A percentile compares a stretch with the other conserved stretches of the same genome.
Evolutionary conservation across 2,797 vertebrate species (phyloP).

Genomic region (Poecilia velifera): DNA sequence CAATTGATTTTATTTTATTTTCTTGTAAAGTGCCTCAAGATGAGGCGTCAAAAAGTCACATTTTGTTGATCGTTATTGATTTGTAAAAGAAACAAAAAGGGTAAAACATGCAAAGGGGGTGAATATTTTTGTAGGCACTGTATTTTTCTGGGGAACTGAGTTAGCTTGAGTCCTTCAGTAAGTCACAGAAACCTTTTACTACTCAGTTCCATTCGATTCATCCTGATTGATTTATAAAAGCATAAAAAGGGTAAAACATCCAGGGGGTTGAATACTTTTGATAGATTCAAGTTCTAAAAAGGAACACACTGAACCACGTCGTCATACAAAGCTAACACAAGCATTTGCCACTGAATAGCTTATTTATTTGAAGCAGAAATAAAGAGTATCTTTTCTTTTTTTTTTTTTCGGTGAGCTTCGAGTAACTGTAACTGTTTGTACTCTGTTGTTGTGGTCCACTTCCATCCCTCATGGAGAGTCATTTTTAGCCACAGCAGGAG

Average conservation of each 20-base stretch:
- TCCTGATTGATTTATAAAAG: too few relatives aligned
- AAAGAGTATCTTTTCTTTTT: not conserved
- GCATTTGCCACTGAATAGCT: not conserved
- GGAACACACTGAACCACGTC: not conserved
- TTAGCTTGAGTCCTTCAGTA: too few relatives aligned
- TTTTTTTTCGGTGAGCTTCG: not conserved
- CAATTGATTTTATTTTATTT: too few relatives aligned
- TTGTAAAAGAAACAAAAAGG: not conserved
- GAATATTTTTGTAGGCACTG: not conserved
- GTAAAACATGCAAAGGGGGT: not conserved
- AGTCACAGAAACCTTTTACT: too few relatives aligned
- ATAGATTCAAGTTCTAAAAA: too few relatives aligned
- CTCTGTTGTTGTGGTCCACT: not conserved
- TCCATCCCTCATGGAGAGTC: not conserved
- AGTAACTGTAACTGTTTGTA: not conserved
- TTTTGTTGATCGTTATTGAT: not conserved
- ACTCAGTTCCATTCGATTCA: too few relatives aligned
- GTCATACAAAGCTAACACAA: not conserved
- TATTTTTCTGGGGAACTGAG: too few relatives aligned
- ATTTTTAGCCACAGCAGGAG: constrained; percentile 1
- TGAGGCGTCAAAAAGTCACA: too few relatives aligned
- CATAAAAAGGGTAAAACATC: too few relatives aligned
- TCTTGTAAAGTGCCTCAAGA: too few relatives aligned
- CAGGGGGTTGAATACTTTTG: too few relatives aligned
- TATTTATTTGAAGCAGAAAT: not conserved